Base-by-base conservation (phyloP, 2,797 vertebrate species). In the Microcaecilia unicolor region DNA sequence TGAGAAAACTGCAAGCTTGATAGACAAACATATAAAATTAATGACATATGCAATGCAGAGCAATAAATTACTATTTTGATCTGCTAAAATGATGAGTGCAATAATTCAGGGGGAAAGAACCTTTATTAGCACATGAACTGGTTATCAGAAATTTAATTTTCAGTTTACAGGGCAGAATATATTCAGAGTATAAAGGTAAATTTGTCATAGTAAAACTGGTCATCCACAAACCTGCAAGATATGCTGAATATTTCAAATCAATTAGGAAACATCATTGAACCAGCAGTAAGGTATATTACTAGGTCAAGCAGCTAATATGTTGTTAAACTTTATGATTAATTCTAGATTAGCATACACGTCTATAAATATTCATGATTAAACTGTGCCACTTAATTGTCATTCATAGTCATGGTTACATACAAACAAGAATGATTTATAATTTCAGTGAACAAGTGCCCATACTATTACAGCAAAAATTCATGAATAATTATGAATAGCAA, bases 281-380 rank as follows among this genome's bases (percentile, higher is more conserved):
- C 22, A 56, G 20, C 30, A 55, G 15, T 23, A 60, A 37, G 39
- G 72, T 63, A 46, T 65, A 56, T 58, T 55, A 64, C 30, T 18
- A 43, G 37, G 41, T 44, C 43, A 38, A 13, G 10, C 41, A 49
- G 14, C n/a, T 36, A 69, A 62, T 17, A 46, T 16, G 51, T 59
- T 44, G 23, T 15, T 62, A 66, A 49, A 56, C 51, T 34, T 58
- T 55, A 61, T 18, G 15, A 31, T 52, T 57, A 65, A 64, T 58
- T 67, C 41, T 45, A 61, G 20, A 44, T 51, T 52, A 62, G 16
- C 45, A 20, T 43, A 44, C n/a, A n/a, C n/a, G 16, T 37, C 7
- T 40, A 62, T 57, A 59, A 63, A 25, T 62, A 61, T 61, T 62
- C 39, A 47, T 31, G 16, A 12, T 40, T 30, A 56, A 67, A 57